Percentiles rank a stretch among this genome's conserved stretches.
phyloP scores from a whole-genome alignment of 2,888 invertebrate species.

The Vesta saturnalis region DNA sequence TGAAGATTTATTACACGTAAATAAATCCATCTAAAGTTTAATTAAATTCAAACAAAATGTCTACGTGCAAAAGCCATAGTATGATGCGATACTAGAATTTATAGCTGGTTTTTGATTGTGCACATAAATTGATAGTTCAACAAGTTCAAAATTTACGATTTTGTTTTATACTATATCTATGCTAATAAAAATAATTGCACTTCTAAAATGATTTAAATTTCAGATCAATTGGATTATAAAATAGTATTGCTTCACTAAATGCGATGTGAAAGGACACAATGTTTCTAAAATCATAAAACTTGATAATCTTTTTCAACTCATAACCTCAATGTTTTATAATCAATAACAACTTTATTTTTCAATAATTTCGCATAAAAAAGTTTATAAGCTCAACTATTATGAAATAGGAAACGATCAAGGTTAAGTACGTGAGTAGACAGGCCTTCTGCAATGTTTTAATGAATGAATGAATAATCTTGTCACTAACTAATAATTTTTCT shows the following conservation, averaged over 20 bases:
- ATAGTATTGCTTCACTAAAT: neutral
- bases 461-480: neutral
- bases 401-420: neutral
- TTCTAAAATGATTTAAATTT: conserved; percentile 9
- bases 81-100: conserved; percentile 6
- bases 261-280: neutral
- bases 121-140: conserved; percentile 4
- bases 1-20: neutral
- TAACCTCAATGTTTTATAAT: neutral
- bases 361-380: conserved; percentile 7
- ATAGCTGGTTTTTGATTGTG: conserved; percentile 1
- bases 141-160: conserved; percentile 13
- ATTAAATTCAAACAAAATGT: conserved; percentile 7
- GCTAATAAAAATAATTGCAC: conserved; percentile 8
- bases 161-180: conserved; percentile 6
- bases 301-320: neutral
- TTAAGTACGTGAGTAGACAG: neutral
- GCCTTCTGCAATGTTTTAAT: neutral
- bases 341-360: conserved; percentile 9
- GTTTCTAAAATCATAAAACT: conserved; percentile 7
- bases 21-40: conserved; percentile 5
- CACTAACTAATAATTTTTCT: neutral
- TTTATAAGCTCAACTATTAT: neutral
- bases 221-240: neutral
- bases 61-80: conserved; percentile 9